Evolutionary conservation across 2,113 vertebrate genomes (phyloP), one percentile per base, ranked within the genome.

Genomic region (Silurus asotus): DNA sequence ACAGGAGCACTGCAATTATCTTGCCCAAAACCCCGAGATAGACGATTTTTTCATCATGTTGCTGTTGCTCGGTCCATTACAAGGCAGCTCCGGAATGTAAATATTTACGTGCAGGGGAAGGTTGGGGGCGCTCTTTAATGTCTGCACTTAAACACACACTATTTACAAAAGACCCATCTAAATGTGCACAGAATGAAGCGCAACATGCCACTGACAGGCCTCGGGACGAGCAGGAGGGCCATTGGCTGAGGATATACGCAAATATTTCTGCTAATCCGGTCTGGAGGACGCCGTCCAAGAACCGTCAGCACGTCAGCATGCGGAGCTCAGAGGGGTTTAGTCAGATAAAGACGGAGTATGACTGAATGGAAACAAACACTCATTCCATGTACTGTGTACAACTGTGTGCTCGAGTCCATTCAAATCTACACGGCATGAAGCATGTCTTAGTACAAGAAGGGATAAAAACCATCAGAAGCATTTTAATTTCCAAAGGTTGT

Each of bases 51-150:
- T 89, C 90, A 91, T 87, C 87, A 81, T 67, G 37, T 37, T 37
- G 10, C 51, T 6, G 51, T 67, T 77, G 28, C 79, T 78, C 48
- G 76, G 85, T 90, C 75, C 67, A 58, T 89, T 82, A 92, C 91
- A 92, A 91, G 87, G 82, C 88, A 87, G 49, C 84, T 84, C 81
- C 15, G 89, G 90, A 93, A 94, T 93, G 93, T 94, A 95, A 95
- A 95, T 93, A 93, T 94, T 94, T 94, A 89, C 91, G 86, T 86
- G 82, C 69, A 65, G 87, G 76, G 86, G 55, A 91, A 82, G 83
- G 89, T 92, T 89, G 37, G 37, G 78, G 86, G 89, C 89, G 88
- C 89, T 88, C 87, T 88, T 90, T 90, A 91, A 93, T 90, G 92
- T 91, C 90, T 86, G 79, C 69, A 83, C 86, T 90, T 90, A 91